These are phyloP conservation scores for Fratercula arctica DNA, from an alignment of 2,797 vertebrate species.

Conservation along the genomic window DNA sequence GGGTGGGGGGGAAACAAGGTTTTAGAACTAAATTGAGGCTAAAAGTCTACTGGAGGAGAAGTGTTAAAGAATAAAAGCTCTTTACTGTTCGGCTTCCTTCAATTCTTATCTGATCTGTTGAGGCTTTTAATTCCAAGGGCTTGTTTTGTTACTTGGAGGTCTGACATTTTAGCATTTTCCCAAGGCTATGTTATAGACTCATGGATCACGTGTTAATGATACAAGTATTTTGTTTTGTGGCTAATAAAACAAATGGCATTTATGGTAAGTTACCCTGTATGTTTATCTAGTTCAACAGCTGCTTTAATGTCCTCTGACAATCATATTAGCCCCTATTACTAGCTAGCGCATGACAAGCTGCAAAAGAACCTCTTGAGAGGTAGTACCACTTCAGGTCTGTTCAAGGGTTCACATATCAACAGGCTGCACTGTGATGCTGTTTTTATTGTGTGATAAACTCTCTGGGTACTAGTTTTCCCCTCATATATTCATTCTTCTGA, in stretches of 20 bases:
- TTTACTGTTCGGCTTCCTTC: not conserved
- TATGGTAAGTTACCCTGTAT: not conserved
- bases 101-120: not conserved
- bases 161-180: not conserved
- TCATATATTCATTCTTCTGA: not conserved
- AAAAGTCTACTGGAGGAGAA: not conserved
- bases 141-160: not conserved
- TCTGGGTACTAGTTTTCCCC: not conserved
- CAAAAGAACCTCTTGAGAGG: not conserved
- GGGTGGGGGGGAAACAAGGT: not conserved
- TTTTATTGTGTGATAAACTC: not conserved
- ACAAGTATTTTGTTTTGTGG: not conserved
- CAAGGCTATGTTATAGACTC: not conserved
- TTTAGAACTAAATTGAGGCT: conserved; percentile 16
- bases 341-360: not conserved
- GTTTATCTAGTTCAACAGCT: not conserved
- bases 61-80: not conserved
- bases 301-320: not conserved
- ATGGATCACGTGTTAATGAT: not conserved
- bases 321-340: not conserved
- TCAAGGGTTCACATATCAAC: not conserved
- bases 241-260: not conserved
- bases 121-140: not conserved
- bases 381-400: not conserved
- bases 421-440: not conserved